A percentile compares a stretch with the other conserved stretches of the same genome.
These are phyloP conservation scores for Zaprionus capensis DNA, from an alignment of 1,140 invertebrate genomes.

Conservation along the genomic window DNA sequence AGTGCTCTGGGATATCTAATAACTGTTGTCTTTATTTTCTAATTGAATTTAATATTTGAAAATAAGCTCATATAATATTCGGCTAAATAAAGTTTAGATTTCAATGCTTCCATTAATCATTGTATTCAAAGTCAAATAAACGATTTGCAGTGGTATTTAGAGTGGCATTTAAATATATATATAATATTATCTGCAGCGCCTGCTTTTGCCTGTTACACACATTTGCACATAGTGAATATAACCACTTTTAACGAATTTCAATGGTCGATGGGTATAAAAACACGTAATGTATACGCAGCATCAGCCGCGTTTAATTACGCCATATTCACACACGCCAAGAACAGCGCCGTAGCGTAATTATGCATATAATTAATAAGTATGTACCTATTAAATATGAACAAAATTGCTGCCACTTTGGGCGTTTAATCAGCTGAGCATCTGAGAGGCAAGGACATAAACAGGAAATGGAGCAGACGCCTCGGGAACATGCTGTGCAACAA, in stretches of 20 bases:
- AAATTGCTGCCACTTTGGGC: constrained; percentile 69
- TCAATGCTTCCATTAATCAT: too few species aligned
- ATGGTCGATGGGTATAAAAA: constrained; percentile 41
- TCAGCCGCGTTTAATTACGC: constrained; percentile 63
- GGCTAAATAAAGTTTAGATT: too few species aligned
- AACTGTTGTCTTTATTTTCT: too few species aligned
- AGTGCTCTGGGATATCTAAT: too few species aligned
- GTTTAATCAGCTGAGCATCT: constrained; percentile 33
- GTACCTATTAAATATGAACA: constrained; percentile 76
- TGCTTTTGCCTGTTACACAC: too few species aligned
- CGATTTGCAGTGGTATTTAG: too few species aligned
- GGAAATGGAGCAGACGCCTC: constrained; percentile 16
- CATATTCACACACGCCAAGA: constrained; percentile 21
- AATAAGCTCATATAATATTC: too few species aligned
- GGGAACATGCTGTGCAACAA: constrained; percentile 35
- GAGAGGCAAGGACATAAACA: constrained; percentile 13
- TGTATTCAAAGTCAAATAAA: too few species aligned
- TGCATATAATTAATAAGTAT: constrained; percentile 81
- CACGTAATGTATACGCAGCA: constrained; percentile 70
- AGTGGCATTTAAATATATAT: too few species aligned
- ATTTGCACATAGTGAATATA: not conserved
- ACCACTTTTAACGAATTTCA: not conserved
- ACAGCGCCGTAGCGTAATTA: constrained; percentile 65
- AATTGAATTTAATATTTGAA: too few species aligned
- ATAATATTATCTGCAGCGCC: too few species aligned